Base-by-base conservation (phyloP, 2,888 invertebrate genomes). In the Amphipoea oculea region DNA sequence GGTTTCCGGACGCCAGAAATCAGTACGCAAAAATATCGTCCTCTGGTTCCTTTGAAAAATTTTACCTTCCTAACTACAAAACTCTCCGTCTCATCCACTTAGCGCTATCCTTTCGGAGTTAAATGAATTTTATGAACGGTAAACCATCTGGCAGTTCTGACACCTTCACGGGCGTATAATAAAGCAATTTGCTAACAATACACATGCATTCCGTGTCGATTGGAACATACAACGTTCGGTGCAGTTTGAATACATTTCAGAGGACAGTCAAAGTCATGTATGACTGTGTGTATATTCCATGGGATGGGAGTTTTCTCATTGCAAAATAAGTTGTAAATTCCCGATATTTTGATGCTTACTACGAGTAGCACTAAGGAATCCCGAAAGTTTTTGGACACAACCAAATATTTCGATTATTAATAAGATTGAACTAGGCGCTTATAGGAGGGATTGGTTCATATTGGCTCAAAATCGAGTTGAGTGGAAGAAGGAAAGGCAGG, bases 181-280 rank as follows among this genome's bases (percentile, higher is more conserved):
- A 42, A 70, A 81, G 71, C 81, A 76, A 81, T 81, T 76, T 54
- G 66, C 9, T 57, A 68, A 80, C 80, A 80, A 80, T 63, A 63
- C 62, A 29, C 12, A 12, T 45, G 36, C 81, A 81, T 81, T 81
- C 75, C 60, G 45, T 29, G 60, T 4, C 40, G 66, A 70, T 66
- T 75, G 70, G 42, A 60, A 9, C 81, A 65, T 69, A 57, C 65
- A 36, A 20, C 57, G 65, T 80, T 81, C 20, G 17, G 36, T 69
- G 68, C 40, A 51, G n/a, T 62, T 71, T 67, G 4, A 81, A 70
- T 54, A 74, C 48, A 63, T 51, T 74, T 42, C 12, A 70, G 36
- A 51, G 74, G 65, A 42, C 74, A 73, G 1, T 7, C 81, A 80
- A 80, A 73, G 80, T 81, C 80, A 40, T 45, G 66, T 48, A 57